phyloP scores from a whole-genome alignment of 1,140 invertebrate species.

The Ruditapes philippinarum region DNA sequence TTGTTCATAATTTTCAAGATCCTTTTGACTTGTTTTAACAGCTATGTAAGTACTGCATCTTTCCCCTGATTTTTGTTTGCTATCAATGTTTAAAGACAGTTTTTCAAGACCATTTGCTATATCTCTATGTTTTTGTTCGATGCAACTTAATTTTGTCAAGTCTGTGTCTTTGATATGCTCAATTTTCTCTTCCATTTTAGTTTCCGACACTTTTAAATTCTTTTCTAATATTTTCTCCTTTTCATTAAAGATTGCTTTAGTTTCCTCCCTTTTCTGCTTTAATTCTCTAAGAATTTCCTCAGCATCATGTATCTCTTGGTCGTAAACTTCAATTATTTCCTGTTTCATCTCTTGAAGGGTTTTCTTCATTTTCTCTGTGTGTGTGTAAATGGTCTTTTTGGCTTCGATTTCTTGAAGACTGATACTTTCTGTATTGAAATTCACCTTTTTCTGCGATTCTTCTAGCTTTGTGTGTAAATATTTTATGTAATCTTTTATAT shows the following conservation, averaged over 20 bases:
- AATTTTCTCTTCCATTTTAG: not conserved
- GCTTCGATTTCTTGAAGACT: not conserved
- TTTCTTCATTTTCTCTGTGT: not conserved
- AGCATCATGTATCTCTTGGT: not conserved
- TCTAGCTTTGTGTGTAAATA: not conserved
- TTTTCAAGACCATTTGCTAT: not conserved
- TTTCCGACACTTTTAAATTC: not conserved
- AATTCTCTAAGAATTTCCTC: not conserved
- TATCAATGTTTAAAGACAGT: not conserved
- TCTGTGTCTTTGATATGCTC: not conserved
- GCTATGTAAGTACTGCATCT: slow-evolving; percentile 3
- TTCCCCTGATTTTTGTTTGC: not conserved
- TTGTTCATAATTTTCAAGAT: not conserved
- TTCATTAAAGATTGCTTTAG: not conserved
- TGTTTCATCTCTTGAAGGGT: not conserved
- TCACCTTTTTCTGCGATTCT: not conserved
- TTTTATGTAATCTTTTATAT: not conserved
- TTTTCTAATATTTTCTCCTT: not conserved
- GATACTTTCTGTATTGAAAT: not conserved
- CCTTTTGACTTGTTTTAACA: not conserved
- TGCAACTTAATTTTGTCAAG: not conserved
- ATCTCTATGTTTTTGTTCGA: not conserved
- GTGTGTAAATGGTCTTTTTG: not conserved
- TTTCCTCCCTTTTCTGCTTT: not conserved
- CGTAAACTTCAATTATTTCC: not conserved